phyloP scores from a whole-genome alignment of 1,140 invertebrate genomes.

The Drosophila cardini region DNA sequence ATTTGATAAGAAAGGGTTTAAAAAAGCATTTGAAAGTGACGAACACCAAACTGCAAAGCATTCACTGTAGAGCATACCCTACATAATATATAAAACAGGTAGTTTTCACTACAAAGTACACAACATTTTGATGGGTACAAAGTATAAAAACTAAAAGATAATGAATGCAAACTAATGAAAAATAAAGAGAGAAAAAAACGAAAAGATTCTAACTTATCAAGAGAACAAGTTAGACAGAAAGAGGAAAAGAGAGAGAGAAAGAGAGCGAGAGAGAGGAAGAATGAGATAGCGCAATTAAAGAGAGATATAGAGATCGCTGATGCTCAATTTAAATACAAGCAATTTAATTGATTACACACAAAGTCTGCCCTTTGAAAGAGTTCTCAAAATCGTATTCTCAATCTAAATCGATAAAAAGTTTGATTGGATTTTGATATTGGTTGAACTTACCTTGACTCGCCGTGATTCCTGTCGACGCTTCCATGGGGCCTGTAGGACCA shows the following conservation, averaged over 20 bases:
- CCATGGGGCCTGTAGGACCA: constrained; percentile 95
- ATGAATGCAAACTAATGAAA: not conserved
- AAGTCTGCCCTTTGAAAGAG: too few relatives aligned
- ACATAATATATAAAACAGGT: not conserved
- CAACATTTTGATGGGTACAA: constrained; percentile 1
- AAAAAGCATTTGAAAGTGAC: too few relatives aligned
- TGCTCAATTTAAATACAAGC: too few relatives aligned
- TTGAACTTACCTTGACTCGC: constrained; percentile 88
- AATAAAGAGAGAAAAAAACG: not conserved
- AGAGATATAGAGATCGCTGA: too few relatives aligned
- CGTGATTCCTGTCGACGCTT: constrained; percentile 90
- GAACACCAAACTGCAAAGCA: too few relatives aligned
- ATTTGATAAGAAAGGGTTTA: too few relatives aligned
- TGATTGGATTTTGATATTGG: not conserved
- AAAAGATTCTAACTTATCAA: not conserved
- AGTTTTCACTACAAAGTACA: not conserved
- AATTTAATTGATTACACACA: too few relatives aligned
- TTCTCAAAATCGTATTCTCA: not conserved
- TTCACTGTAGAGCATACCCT: not conserved
- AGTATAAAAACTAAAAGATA: constrained; percentile 9
- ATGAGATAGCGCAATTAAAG: not conserved
- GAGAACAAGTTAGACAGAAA: not conserved
- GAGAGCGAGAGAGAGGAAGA: not conserved
- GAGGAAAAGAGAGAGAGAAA: not conserved
- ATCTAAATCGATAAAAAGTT: not conserved